Base-by-base conservation (phyloP, 2,888 invertebrate genomes). In the Enoplolaimus lenunculus region DNA sequence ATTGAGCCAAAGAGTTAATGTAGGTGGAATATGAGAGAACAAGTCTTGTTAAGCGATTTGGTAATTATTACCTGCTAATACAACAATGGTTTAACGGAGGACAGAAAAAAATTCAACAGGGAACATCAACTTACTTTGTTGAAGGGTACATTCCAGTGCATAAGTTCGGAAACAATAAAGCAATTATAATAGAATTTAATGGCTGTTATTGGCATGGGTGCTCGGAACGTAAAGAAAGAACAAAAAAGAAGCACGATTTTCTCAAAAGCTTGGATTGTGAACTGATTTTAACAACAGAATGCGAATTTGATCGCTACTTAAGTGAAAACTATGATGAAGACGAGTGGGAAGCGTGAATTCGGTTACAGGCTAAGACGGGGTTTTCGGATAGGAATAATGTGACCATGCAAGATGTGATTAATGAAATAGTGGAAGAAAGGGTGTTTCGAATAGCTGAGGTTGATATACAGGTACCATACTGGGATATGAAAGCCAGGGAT, bases 391-490 rank as follows among this genome's bases (percentile, higher is more conserved):
- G 7, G 7, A 45, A 7, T 21, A 7, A 21, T 45, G 7, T 21
- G 7, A 45, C 7, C 7, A 21, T 45, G 7, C 7, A 21, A 13
- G 45, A 45, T 13, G 7, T 45, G 7, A 45, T 45, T 45, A 21
- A 45, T 45, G 21, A 45, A 45, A 7, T 45, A 21, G 21, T 45
- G 45, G 21, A 7, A 21, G 45, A 45, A 7, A 21, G 21, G 45
- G 45, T 45, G 7, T 62, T 62, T n/a, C 13, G 64, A 7, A 28
- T 62, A 13, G 33, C 33, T 16, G 7, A 13, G 64, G 64, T 62
- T 7, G 64, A 62, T 31, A 62, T 62, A 13, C 64, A 62, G 28
- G 64, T 62, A n/a, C 64, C 64, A 16, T 31, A 13, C n/a, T 62
- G 64, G 64, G 45, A 45, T 21, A 16, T 13, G 16, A 16, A 62